Evolutionary conservation across 2,888 invertebrate species (phyloP), one percentile per base, ranked within the genome.

Genomic region (Pediacus dermestoides): DNA sequence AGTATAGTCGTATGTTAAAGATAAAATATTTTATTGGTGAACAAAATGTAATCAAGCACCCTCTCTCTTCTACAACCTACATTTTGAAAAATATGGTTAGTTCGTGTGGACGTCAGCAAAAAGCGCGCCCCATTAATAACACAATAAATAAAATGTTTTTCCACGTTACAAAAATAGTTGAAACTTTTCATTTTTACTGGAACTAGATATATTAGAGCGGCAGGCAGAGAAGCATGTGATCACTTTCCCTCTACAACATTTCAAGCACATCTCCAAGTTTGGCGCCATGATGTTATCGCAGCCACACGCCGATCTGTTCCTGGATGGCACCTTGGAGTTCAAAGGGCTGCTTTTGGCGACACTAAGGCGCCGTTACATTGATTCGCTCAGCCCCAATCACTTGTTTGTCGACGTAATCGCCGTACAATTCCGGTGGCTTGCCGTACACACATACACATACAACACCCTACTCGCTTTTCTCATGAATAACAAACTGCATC

Each of bases 361-460:
- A 42, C 50, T 16, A 42, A 52, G 60, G 55, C 58, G 58, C 60
- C 60, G 46, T 52, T 40, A 54, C 57, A 58, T 58, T 58, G 58
- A 59, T 57, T 56, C 53, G 38, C 35, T 36, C 47, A 42, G 39
- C 10, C 45, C 46, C 44, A 48, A 58, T 57, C 57, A 53, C 53
- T 53, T 53, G 55, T 53, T 58, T 56, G 56, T 55, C 52, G 54
- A 46, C 49, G 45, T 48, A 28, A 28, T 28, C 28, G 28, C 28
- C 28, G 13, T 14, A n/a, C 25, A 25, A 36, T 31, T 18, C 33
- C 33, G 28, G 22, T 30, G 30, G 30, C 23, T 23, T 18, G 4
- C 18, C 15, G 16, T 10, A 26, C 30, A 6, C 13, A 30, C n/a
- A 30, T 8, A 18, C 8, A 18, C 18, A 18, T 18, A 4, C 18